phyloP scores from a whole-genome alignment of 2,113 vertebrate genomes.

The Chrysochloris asiatica region DNA sequence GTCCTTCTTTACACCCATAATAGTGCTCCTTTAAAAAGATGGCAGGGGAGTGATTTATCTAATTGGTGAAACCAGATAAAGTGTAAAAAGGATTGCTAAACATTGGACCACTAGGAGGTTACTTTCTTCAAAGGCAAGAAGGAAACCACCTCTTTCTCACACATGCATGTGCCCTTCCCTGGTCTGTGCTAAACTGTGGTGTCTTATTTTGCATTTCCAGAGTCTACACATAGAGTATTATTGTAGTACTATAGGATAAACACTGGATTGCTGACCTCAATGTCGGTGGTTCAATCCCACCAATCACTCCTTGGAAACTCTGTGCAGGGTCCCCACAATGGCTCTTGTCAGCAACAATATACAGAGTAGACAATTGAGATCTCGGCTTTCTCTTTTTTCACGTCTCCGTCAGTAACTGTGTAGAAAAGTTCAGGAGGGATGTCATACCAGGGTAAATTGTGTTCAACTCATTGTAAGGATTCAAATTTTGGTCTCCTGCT shows the following conservation, averaged over 20 bases:
- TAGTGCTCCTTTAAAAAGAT: not conserved
- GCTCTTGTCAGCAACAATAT: too few relatives aligned
- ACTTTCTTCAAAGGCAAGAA: conserved; percentile 24
- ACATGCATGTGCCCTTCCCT: not conserved
- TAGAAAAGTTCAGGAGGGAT: not conserved
- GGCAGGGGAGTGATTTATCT: not conserved
- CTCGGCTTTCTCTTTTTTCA: not conserved
- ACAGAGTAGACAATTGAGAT: not conserved
- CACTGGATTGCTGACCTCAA: too few relatives aligned
- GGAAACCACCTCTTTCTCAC: not conserved
- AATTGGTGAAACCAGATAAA: not conserved
- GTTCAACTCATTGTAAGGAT: not conserved
- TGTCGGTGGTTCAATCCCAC: too few relatives aligned
- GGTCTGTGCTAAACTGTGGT: not conserved
- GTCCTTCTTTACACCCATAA: not conserved
- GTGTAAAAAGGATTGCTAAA: not conserved
- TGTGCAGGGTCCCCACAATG: too few relatives aligned
- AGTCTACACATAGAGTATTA: too few relatives aligned
- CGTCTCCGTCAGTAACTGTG: too few relatives aligned
- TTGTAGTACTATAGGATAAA: too few relatives aligned
- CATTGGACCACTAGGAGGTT: not conserved
- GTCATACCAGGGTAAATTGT: not conserved
- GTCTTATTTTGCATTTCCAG: too few relatives aligned
- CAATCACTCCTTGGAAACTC: too few relatives aligned
- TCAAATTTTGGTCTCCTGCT: not conserved